These are phyloP conservation scores for Cryptophagus acutangulus DNA, from an alignment of 2,888 invertebrate genomes.

Conservation along the genomic window DNA sequence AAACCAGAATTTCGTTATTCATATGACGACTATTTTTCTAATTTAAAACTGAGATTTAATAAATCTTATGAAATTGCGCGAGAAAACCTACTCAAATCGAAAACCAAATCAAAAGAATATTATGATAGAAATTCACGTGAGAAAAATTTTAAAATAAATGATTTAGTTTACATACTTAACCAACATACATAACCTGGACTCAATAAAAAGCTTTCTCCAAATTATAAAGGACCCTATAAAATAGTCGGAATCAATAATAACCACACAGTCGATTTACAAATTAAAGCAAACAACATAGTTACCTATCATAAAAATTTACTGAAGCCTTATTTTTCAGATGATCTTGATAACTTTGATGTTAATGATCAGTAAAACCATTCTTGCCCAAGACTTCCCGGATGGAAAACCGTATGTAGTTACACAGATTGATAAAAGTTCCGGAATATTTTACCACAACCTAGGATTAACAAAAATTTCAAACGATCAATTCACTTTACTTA, in stretches of 20 bases:
- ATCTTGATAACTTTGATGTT: too few species aligned
- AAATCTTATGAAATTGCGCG: conserved; percentile 22
- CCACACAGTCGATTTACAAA: conserved; percentile 1
- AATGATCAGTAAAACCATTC: too few species aligned
- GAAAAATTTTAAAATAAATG: conserved; percentile 12
- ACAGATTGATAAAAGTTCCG: too few species aligned
- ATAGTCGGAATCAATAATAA: conserved; percentile 9
- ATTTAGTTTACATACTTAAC: conserved; percentile 13
- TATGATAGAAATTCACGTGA: conserved; percentile 20
- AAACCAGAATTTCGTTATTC: conserved; percentile 20
- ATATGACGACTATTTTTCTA: conserved; percentile 25
- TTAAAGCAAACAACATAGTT: conserved; percentile 5
- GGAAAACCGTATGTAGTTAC: too few species aligned
- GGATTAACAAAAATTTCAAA: too few species aligned
- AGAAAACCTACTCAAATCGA: conserved; percentile 25
- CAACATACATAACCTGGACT: conserved; percentile 5
- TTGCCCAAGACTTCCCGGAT: too few species aligned
- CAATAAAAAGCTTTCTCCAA: conserved; percentile 17
- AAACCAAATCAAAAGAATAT: conserved; percentile 30
- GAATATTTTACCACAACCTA: too few species aligned
- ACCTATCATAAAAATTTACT: too few species aligned
- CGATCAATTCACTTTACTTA: too few species aligned
- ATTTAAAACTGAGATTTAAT: conserved; percentile 27
- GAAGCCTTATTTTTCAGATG: too few species aligned
- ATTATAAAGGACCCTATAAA: conserved; percentile 17